Conservation (phyloP, 2,888 invertebrate species). For the Syrphus vitripennis region DNA sequence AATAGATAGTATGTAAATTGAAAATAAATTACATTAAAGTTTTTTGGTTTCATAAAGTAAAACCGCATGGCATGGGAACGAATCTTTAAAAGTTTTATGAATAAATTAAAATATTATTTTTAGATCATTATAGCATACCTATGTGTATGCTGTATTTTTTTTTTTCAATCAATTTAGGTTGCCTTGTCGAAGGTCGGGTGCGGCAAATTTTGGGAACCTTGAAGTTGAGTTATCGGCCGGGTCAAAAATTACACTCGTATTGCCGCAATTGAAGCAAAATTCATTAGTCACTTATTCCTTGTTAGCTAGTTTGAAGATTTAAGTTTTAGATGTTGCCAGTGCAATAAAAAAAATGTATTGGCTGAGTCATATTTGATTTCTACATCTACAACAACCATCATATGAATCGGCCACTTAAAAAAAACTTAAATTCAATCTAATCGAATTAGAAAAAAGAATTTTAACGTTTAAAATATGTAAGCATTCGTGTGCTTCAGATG, state of each 20-base stretch:
- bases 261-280: background rate
- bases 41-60: background rate
- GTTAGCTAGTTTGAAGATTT: background rate
- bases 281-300: background rate
- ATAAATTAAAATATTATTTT: conserved; percentile 50
- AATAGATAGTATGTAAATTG: background rate
- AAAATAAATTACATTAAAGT: background rate
- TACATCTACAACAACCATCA: no score
- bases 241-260: background rate
- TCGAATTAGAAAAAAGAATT: background rate
- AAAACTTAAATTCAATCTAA: no score
- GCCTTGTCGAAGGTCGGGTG: conserved; percentile 34
- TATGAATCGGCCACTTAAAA: background rate
- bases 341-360: background rate
- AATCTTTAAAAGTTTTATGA: background rate
- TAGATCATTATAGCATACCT: conserved; percentile 51
- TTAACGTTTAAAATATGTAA: no score
- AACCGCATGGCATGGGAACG: background rate
- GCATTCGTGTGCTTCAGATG: no score
- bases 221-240: background rate
- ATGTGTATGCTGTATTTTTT: conserved; percentile 5
- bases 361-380: background rate
- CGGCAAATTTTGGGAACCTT: background rate
- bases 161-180: conserved; percentile 28
- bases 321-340: background rate